Conservation (phyloP, 2,888 invertebrate species). For the Acleris holmiana region DNA sequence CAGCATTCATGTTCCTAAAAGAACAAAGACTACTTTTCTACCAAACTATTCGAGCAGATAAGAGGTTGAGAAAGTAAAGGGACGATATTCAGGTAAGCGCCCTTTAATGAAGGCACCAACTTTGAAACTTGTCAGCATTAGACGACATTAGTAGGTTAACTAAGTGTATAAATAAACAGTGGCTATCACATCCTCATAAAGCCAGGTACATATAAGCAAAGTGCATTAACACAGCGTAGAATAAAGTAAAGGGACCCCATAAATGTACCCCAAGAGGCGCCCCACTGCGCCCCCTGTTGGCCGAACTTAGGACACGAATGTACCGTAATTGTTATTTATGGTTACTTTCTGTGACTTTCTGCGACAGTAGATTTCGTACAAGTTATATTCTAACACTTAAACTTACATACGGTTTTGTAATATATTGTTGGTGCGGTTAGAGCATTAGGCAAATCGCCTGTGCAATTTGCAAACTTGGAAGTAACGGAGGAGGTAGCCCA, state of each 20-base stretch:
- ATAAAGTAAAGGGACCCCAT: slow-evolving; percentile 57
- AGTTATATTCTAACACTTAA: slow-evolving; percentile 29
- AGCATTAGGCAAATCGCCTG: slow-evolving; percentile 46
- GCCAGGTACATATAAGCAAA: slow-evolving; percentile 48
- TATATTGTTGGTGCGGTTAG: slow-evolving; percentile 44
- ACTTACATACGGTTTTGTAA: slow-evolving; percentile 13
- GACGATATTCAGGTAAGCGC: no score
- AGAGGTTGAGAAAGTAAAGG: no score
- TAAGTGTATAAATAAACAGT: not conserved
- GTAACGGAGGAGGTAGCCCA: slow-evolving; percentile 31
- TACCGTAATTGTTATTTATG: slow-evolving; percentile 47
- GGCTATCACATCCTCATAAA: slow-evolving; percentile 31
- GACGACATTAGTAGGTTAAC: not conserved
- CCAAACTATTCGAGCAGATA: no score
- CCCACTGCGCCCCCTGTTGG: slow-evolving; percentile 41
- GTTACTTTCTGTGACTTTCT: slow-evolving; percentile 38
- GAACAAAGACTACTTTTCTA: no score
- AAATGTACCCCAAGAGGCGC: slow-evolving; percentile 54
- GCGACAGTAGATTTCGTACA: slow-evolving; percentile 29
- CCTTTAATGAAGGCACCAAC: not conserved
- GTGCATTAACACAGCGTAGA: slow-evolving; percentile 63
- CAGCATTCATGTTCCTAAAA: no score
- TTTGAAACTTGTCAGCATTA: not conserved
- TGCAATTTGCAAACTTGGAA: slow-evolving; percentile 37
- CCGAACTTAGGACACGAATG: slow-evolving; percentile 41